phyloP scores from a whole-genome alignment of 2,113 vertebrate species.

The Oryzias celebensis region DNA sequence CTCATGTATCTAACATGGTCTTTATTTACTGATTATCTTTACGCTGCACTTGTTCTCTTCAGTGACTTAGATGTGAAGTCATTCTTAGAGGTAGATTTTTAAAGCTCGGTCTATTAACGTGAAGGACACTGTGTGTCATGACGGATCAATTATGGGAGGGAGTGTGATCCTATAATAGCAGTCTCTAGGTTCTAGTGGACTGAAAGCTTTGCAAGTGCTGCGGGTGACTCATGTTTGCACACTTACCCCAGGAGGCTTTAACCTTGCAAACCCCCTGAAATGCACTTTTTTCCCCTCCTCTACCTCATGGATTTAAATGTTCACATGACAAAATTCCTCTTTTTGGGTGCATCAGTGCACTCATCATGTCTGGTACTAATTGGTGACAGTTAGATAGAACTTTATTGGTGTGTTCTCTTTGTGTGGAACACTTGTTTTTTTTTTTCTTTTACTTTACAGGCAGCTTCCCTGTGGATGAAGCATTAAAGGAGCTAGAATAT shows the following conservation, averaged over 20 bases:
- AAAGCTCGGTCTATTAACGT: conserved; percentile 7
- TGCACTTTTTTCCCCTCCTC: conserved; percentile 11
- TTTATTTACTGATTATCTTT: neutral
- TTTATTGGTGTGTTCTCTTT: conserved; percentile 31
- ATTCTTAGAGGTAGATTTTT: neutral
- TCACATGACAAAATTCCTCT: conserved; percentile 32
- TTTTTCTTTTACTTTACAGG: conserved; percentile 27
- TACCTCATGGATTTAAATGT: conserved; percentile 26
- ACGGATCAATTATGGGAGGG: conserved; percentile 23
- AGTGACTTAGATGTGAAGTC: neutral
- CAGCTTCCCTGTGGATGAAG: conserved; percentile 12
- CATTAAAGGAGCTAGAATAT: neutral
- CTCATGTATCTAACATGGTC: neutral
- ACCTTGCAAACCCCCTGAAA: conserved; percentile 24
- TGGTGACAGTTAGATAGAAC: conserved; percentile 46
- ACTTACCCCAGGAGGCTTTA: conserved; percentile 30
- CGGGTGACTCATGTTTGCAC: conserved; percentile 57
- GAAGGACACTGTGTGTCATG: conserved; percentile 11
- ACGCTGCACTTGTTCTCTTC: conserved; percentile 2
- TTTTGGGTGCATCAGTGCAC: conserved; percentile 41
- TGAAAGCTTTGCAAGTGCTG: conserved; percentile 16
- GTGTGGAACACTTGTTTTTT: conserved; percentile 16
- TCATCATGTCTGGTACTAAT: conserved; percentile 45
- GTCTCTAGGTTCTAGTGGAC: conserved; percentile 15
- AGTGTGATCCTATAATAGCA: conserved; percentile 15